Evolutionary conservation across 2,888 invertebrate species (phyloP), one percentile per base, ranked within the genome.

Genomic region (Cantharis flavilabris): DNA sequence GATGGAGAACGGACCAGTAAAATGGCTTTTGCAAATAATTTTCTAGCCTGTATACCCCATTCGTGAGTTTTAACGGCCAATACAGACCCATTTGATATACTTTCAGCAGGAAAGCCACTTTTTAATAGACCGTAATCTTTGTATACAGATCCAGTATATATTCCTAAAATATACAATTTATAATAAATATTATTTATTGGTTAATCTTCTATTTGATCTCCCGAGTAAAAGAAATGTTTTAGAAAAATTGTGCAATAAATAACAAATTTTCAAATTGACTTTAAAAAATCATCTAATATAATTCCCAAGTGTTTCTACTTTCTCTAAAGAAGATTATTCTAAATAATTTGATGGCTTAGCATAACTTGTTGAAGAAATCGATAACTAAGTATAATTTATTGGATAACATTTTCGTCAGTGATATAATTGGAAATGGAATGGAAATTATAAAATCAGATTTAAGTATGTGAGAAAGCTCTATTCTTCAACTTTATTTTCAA

Each of bases 91-190:
- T 95, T 94, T 3, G 91, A 90, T 1, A 95, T 90, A 86, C 93
- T 93, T 86, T 95, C 95, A 0, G 93, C 96, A 0, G 95, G 95
- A 85, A 95, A 95, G 0, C 95, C 95, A 83, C 95, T 94, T 84
- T 93, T 92, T 80, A 93, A 87, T 20, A 96, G 89, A 18, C 95
- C 94, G 85, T 93, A 94, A 86, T 96, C 96, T 90, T 94, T 94
- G 88, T 96, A 96, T 62, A 95, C 92, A 72, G 95, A 95, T 13
- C 95, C 96, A 1, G 95, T 95, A 76, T 93, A 89, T 70, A 94
- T 89, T 64, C 95, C 94, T 94, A 83, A 1, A 89, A 85, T 64
- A 49, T n/a, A 49, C 2, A 49, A n/a, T 49, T 49, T 3, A 33
- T 13, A 5, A 13, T 33, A 33, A 30, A 30, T 30, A 1, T 30